Evolutionary conservation across 2,888 invertebrate genomes (phyloP), one percentile per base, ranked within the genome.

Genomic region (Tiliacea aurago): DNA sequence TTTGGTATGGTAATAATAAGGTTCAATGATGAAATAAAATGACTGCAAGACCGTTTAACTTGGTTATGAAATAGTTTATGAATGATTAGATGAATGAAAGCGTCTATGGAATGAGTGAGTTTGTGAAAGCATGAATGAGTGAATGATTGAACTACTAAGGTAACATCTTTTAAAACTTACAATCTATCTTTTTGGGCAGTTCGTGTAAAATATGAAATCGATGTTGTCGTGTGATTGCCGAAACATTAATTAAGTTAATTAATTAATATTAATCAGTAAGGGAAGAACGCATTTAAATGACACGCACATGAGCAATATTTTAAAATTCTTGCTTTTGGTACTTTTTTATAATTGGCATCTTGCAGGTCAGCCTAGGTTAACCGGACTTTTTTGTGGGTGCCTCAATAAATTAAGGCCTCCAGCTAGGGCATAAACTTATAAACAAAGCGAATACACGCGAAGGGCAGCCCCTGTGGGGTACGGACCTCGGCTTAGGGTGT

Each of bases 1-100:
- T 76, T 43, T 23, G 28, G 33, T 49, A 72, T 28, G 33, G 55
- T 73, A 33, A 73, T 70, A 51, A 33, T 63, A 58, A 56, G 43
- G 23, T 74, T 28, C 64, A 18, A 28, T 58, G 23, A 45, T 33
- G 23, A 73, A 73, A 69, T 49, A 5, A 15, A 28, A n/a, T 58
- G 1, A 23, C n/a, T 63, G 23, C 18, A 7, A 41, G 28, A 56
- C 13, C 23, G 4, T 55, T 28, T 45, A 49, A 20, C 0, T n/a
- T n/a, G 37, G 28, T 71, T 2, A 2, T 6, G 37, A 55, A 55
- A 47, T 47, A 69, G 11, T 20, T n/a, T 3, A 28, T 45, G n/a
- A 55, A 28, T 41, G 11, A 37, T 0, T 6, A n/a, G 23, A 11
- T 23, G 20, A 55, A 18, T 28, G 11, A 70, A 18, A 20, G 20